Evolutionary conservation across 2,888 invertebrate species (phyloP).

Genomic region (Phanerotoma sp.): DNA sequence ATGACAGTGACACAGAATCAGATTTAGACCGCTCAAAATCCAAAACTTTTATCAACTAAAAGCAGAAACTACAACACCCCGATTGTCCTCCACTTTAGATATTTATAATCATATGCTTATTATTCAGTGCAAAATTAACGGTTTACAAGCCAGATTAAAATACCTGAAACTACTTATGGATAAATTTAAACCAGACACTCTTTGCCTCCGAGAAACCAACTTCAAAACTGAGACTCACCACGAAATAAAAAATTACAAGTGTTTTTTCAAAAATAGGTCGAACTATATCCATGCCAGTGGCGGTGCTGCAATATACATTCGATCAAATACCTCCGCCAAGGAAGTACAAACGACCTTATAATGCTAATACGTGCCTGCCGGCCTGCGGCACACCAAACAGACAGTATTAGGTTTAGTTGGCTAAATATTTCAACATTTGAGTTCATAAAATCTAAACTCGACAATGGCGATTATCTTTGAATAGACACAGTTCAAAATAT

Average conservation of each 20-base stretch:
- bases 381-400: too few species aligned
- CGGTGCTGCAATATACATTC: constrained; percentile 19
- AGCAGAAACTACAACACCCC: background rate
- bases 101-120: background rate
- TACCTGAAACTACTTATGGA: constrained; percentile 10
- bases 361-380: too few species aligned
- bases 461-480: too few species aligned
- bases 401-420: too few species aligned
- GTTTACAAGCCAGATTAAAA: constrained; percentile 1
- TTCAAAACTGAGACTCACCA: constrained; percentile 4
- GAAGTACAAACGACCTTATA: constrained; percentile 23
- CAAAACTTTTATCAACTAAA: background rate
- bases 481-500: too few species aligned
- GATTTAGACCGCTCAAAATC: background rate
- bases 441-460: too few species aligned
- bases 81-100: background rate
- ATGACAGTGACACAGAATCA: background rate
- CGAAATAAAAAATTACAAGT: constrained; percentile 15
- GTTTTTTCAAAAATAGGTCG: constrained; percentile 21
- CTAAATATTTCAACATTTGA: too few species aligned
- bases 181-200: background rate
- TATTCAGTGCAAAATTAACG: constrained; percentile 17
- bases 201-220: constrained; percentile 21
- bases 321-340: constrained; percentile 1
- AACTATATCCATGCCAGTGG: constrained; percentile 16